Percentiles rank a stretch among this genome's conserved stretches.
phyloP scores from a whole-genome alignment of 2,113 vertebrate genomes.

The Centropus bengalensis region DNA sequence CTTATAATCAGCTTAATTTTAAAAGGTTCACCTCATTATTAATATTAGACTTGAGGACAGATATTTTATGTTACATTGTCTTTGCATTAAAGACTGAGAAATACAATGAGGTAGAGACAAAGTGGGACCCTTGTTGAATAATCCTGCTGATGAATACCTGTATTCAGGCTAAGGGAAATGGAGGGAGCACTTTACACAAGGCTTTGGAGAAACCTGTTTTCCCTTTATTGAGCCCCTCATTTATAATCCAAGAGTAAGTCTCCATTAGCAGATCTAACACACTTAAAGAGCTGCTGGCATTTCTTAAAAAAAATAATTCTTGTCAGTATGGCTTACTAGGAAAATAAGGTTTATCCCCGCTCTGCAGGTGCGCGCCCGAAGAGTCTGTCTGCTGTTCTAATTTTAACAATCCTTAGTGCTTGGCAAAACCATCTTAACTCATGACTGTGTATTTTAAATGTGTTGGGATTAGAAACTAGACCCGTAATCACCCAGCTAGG shows the following conservation, averaged over 20 bases:
- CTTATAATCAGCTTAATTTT: neutral
- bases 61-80: neutral
- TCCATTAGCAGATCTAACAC: neutral
- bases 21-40: neutral
- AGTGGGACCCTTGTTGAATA: neutral
- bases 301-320: neutral
- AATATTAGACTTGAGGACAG: neutral
- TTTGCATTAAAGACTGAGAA: neutral
- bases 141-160: neutral
- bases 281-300: neutral
- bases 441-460: neutral
- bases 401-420: neutral
- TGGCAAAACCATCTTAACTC: accelerated
- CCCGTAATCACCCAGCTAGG: neutral
- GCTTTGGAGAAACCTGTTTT: neutral
- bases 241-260: neutral
- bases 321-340: neutral
- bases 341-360: neutral
- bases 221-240: neutral
- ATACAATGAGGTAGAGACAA: neutral
- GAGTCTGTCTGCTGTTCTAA: neutral
- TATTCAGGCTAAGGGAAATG: neutral
- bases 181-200: neutral
- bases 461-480: neutral
- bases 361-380: neutral